Percentiles rank a stretch among this genome's conserved stretches.
Conservation (phyloP, 2,113 vertebrate species). For the Pollachius pollachius region DNA sequence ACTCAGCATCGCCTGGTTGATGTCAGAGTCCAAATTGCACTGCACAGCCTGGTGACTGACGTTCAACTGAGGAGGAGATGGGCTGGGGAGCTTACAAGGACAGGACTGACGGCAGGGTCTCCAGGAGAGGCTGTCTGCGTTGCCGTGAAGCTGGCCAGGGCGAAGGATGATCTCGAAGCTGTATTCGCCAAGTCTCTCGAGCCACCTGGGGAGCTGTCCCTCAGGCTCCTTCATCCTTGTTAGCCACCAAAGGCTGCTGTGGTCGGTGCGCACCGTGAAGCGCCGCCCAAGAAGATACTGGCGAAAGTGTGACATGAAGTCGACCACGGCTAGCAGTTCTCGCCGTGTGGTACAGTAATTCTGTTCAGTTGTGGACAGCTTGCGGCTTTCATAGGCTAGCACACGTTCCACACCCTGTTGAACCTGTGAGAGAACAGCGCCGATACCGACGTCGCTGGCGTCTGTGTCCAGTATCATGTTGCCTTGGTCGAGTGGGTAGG, state of each 20-base stretch:
- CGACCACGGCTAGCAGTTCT: neutral
- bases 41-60: no score
- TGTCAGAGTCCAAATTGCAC: constrained; percentile 16
- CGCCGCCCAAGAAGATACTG: constrained; percentile 28
- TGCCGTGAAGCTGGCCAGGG: no score
- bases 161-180: no score
- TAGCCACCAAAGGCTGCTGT: neutral
- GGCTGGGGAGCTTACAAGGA: neutral
- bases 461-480: no score
- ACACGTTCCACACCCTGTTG: constrained; percentile 13
- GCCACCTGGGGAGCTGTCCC: constrained; percentile 2
- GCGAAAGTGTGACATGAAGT: constrained; percentile 20
- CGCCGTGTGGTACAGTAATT: constrained; percentile 26
- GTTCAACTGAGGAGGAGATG: no score
- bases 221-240: constrained; percentile 7
- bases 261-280: constrained; percentile 10
- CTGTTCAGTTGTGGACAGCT: constrained; percentile 14
- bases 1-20: neutral
- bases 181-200: no score
- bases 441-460: no score
- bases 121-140: no score
- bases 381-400: constrained; percentile 27
- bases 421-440: neutral
- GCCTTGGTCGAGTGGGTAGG: no score
- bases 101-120: no score